Evolutionary conservation across 1,140 invertebrate species (phyloP), one percentile per base, ranked within the genome.

Genomic region (Aethina tumida): DNA sequence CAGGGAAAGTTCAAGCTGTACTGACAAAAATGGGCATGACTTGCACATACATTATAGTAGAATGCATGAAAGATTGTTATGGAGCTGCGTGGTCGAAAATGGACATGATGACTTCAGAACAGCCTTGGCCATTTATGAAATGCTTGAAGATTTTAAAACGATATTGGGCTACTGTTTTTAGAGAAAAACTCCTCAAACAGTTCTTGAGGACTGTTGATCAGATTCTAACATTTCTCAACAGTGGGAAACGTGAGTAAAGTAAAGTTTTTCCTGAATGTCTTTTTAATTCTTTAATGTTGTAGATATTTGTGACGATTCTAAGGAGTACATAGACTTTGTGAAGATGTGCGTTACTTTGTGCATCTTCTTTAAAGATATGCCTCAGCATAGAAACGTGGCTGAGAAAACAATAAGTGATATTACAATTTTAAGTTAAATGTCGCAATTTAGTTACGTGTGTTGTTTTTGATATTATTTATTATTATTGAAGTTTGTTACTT

Each of bases 161-260:
- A 20, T 55, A 55, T 33, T 55, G 52, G 52, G 34, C 22, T n/a
- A 31, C 47, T 15, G 47, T 52, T 7, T 55, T 52, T 32, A 35
- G 39, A 24, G 43, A 46, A 2, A 33, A 47, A 13, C 8, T 55
- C 15, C 20, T 55, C 17, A 55, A 55, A 34, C 52, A 55, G 13
- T 50, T 36, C 22, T 41, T 22, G 9, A 51, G 41, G 22, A 33
- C 41, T 24, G 17, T 53, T 7, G 38, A 43, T 14, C 21, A 41
- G 15, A 27, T 30, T 9, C 21, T 25, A 8, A 2, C n/a, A 5
- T 10, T 36, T 13, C 16, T 42, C 13, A 16, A 33, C 6, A 5
- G 7, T 9, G 24, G 22, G 21, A 28, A 18, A 28, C 9, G 18
- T 36, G 24, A 20, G 13, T 18, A 9, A 18, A 22, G 14, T 6